Percentiles rank a stretch among this genome's conserved stretches.
These are phyloP conservation scores for Carlito syrichta DNA, from an alignment of 2,113 vertebrate species.

Conservation along the genomic window DNA sequence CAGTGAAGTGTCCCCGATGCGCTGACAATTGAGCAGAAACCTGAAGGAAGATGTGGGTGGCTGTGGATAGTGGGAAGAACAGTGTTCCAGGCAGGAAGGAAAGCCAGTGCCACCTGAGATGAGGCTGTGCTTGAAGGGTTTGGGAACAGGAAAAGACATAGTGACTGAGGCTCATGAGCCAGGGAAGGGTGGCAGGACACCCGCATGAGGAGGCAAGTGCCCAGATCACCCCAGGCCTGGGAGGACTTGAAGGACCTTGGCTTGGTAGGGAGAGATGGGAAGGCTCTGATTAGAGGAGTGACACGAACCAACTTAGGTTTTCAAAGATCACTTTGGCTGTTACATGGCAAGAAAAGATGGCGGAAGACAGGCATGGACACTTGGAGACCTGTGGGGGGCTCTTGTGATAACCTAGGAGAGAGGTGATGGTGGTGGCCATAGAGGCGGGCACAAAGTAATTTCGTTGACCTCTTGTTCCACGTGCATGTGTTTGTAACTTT, in stretches of 20 bases:
- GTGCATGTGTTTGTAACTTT: background rate
- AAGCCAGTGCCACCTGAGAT: background rate
- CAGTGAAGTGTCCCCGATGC: background rate
- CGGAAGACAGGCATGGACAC: background rate
- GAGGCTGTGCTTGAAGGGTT: background rate
- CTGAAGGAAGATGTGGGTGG: background rate
- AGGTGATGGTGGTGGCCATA: background rate
- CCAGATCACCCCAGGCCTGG: rapidly evolving
- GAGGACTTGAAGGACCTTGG: background rate
- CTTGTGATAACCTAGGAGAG: background rate
- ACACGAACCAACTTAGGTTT: background rate
- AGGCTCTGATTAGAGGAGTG: background rate
- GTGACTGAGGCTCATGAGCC: background rate
- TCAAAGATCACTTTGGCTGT: background rate
- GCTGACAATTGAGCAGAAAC: background rate
- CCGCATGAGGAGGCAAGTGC: background rate
- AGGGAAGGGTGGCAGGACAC: background rate
- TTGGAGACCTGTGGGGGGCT: background rate
- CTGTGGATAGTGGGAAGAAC: background rate
- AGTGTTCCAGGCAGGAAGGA: background rate
- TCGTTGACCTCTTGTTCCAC: no score
- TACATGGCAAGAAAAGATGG: background rate
- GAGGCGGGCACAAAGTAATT: background rate
- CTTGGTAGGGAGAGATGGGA: background rate
- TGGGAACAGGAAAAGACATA: background rate